Base-by-base conservation (phyloP, 2,113 vertebrate genomes). In the Guaruba guarouba region DNA sequence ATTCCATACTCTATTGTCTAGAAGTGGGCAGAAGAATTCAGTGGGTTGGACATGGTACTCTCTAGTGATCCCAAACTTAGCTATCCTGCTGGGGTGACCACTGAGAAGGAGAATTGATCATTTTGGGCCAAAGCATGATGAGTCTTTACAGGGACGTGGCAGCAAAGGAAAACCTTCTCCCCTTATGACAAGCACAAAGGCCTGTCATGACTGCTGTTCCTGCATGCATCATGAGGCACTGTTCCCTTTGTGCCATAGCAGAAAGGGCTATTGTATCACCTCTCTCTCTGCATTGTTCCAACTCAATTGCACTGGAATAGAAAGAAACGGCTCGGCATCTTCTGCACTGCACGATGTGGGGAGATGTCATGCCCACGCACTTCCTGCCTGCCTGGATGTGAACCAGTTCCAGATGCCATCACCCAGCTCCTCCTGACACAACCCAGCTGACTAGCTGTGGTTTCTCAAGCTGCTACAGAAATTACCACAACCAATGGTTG, bases 351-450 rank as follows among this genome's bases (percentile, higher is more conserved):
- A 4, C 2, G 3, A 69, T 1, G 0, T 22, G 86, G 28, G 73
- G 76, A 92, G 48, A 92, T 82, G 83, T 92, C 86, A 48, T 92
- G 86, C 82, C 80, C 86, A 96, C 74, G 64, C 66, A 89, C 54
- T 86, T 95, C 96, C 93, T 94, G 88, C 51, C 90, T 81, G 90
- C 74, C 44, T 88, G 86, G 74, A 91, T 63, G 54, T 2, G 52
- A 73, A 96, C 77, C 78, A 69, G 66, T 69, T 94, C 95, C 96
- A 96, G 95, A 94, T 86, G 88, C 95, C 92, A 96, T 55, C 59
- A 15, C 29, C 37, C 10, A 0, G 57, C 77, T 88, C 24, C 69
- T 84, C 62, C 86, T 86, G 93, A 96, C 73, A 93, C 62, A 96
- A 57, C 24, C 22, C 93, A 93, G 93, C 88, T 37, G 81, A 92